A percentile compares a stretch with the other conserved stretches of the same genome.
Evolutionary conservation across 2,888 invertebrate genomes (phyloP).

Genomic region (Cephus nigrinus): DNA sequence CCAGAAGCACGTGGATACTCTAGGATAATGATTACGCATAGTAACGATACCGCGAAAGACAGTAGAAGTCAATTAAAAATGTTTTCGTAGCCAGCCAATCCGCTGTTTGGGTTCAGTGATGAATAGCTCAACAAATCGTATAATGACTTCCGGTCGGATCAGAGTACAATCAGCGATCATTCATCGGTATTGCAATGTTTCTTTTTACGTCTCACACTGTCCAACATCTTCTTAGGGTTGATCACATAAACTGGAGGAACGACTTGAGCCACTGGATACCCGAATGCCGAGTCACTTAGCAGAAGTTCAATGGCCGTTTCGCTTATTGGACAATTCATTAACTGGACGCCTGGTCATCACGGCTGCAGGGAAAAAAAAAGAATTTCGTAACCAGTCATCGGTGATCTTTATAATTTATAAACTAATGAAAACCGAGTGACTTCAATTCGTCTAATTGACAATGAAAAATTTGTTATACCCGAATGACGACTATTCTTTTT

Average conservation of each 20-base stretch:
- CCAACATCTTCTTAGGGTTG: background rate
- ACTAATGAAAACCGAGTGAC: background rate
- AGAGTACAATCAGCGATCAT: background rate
- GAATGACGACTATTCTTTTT: background rate
- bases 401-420: background rate
- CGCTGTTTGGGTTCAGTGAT: slow-evolving; percentile 8
- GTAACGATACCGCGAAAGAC: background rate
- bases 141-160: slow-evolving; percentile 14
- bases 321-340: slow-evolving; percentile 38
- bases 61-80: background rate
- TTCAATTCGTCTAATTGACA: background rate
- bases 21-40: background rate
- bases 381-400: background rate
- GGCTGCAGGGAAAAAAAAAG: background rate
- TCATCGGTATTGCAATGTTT: background rate
- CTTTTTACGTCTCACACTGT: background rate
- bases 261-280: background rate
- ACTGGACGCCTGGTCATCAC: slow-evolving; percentile 22
- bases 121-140: background rate
- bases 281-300: slow-evolving; percentile 35
- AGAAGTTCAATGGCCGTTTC: slow-evolving; percentile 41
- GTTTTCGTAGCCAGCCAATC: background rate
- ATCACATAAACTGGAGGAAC: background rate
- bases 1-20: background rate
- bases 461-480: background rate